A percentile compares a stretch with the other conserved stretches of the same genome.
Evolutionary conservation across 2,888 invertebrate genomes (phyloP).

Genomic region (Schrankia costaestrigalis): DNA sequence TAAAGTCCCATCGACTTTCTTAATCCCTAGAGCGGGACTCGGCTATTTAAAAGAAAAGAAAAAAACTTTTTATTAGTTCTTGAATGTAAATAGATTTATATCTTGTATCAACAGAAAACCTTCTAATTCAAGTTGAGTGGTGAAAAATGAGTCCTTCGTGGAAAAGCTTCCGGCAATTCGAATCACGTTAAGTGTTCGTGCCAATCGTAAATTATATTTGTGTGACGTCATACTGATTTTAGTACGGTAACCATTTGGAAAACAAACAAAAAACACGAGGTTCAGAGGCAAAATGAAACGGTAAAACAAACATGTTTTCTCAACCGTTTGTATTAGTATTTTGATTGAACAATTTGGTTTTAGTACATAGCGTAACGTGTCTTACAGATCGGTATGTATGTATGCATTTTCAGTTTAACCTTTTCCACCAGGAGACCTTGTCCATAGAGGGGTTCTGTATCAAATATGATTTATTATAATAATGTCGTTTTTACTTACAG

Average conservation of each 20-base stretch:
- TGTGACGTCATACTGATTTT: slow-evolving; percentile 4
- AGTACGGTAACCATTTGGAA: slow-evolving; percentile 1
- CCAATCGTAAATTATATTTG: slow-evolving; percentile 8
- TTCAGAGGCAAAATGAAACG: not conserved
- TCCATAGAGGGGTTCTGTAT: no score
- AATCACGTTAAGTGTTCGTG: slow-evolving; percentile 11
- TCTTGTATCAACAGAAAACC: slow-evolving; percentile 11
- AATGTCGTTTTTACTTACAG: no score
- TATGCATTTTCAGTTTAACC: no score
- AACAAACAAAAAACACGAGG: slow-evolving; percentile 3
- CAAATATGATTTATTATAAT: no score
- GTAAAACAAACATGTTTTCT: slow-evolving; percentile 1
- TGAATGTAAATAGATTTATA: slow-evolving; percentile 12
- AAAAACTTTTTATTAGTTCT: not conserved
- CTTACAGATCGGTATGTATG: no score
- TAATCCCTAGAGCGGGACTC: no score
- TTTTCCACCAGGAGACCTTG: no score
- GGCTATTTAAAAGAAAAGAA: no score
- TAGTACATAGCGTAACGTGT: no score
- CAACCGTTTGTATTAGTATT: not conserved
- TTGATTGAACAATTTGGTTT: no score
- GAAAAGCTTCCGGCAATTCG: slow-evolving; percentile 15
- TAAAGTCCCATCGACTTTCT: no score
- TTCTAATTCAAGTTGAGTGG: slow-evolving; percentile 7
- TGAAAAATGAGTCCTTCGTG: slow-evolving; percentile 10